These are phyloP conservation scores for Volucella inanis DNA, from an alignment of 2,888 invertebrate genomes.

Conservation along the genomic window DNA sequence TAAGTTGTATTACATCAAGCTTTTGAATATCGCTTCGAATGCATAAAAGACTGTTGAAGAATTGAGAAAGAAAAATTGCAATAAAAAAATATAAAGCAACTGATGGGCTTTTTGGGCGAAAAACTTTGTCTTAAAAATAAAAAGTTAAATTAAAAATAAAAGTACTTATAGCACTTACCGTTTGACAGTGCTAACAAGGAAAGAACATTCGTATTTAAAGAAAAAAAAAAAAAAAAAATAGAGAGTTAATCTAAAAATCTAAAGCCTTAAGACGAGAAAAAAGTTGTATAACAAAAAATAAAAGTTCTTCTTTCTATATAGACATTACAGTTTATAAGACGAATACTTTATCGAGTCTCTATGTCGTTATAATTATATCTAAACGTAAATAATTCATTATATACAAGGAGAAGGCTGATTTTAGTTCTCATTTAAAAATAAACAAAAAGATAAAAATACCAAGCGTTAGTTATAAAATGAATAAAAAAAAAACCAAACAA, in stretches of 20 bases:
- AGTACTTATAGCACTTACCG: conserved; percentile 49
- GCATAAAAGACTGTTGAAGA: conserved; percentile 65
- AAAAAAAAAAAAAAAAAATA: not conserved
- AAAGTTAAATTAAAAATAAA: conserved; percentile 6
- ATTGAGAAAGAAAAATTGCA: conserved; percentile 20
- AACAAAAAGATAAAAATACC: conserved; percentile 28
- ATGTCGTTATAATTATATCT: conserved; percentile 69
- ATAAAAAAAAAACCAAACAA: conserved; percentile 35
- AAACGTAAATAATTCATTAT: conserved; percentile 60
- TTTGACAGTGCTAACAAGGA: conserved; percentile 42
- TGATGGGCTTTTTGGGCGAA: conserved; percentile 65
- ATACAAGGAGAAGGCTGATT: conserved; percentile 73
- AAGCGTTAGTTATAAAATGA: conserved; percentile 65
- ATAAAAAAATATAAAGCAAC: conserved; percentile 3
- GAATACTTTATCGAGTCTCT: conserved; percentile 71
- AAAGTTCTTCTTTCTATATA: conserved; percentile 61
- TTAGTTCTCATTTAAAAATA: conserved; percentile 66
- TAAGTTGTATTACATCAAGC: conserved; percentile 33
- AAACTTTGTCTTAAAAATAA: conserved; percentile 48
- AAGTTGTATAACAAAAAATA: not conserved
- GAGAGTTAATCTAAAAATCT: conserved; percentile 45
- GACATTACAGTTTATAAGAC: conserved; percentile 49
- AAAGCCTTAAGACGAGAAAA: conserved; percentile 60
- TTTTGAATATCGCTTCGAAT: conserved; percentile 66
- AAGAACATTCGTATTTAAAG: not conserved